These are phyloP conservation scores for Cavia aperea DNA, from an alignment of 2,113 vertebrate species.

Conservation along the genomic window DNA sequence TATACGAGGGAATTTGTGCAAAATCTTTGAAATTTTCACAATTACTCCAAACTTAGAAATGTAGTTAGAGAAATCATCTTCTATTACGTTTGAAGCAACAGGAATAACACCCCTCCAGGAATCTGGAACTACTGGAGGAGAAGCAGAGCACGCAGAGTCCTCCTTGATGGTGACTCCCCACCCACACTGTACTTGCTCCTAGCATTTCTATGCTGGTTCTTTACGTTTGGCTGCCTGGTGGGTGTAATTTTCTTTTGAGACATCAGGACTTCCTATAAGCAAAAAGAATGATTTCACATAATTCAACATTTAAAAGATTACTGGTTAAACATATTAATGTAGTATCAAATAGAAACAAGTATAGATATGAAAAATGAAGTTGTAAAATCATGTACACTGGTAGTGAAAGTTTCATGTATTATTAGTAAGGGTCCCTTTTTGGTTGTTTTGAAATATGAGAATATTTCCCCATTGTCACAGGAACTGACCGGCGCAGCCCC, in stretches of 20 bases:
- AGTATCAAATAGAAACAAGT: neutral
- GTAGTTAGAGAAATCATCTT: neutral
- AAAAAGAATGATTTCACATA: neutral
- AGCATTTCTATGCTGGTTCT: neutral
- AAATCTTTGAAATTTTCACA: slow-evolving; percentile 1
- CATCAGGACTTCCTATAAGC: neutral
- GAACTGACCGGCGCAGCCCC: neutral
- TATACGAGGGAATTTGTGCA: neutral
- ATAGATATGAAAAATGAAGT: neutral
- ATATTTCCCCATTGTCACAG: neutral
- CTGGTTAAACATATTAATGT: neutral
- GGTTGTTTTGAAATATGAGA: neutral
- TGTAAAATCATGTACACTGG: neutral
- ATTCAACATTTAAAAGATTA: neutral
- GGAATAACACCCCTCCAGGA: neutral
- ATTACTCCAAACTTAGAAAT: slow-evolving; percentile 3
- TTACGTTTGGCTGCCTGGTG: neutral
- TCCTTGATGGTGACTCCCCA: neutral
- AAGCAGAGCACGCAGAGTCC: neutral
- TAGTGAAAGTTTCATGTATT: neutral
- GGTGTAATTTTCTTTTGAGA: slow-evolving; percentile 31
- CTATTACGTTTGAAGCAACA: neutral
- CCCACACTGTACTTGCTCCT: neutral
- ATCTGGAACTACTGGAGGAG: neutral
- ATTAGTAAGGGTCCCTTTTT: neutral